These are phyloP conservation scores for Caenorhabditis macrosperma DNA, from an alignment of 2,888 invertebrate genomes.

Conservation along the genomic window DNA sequence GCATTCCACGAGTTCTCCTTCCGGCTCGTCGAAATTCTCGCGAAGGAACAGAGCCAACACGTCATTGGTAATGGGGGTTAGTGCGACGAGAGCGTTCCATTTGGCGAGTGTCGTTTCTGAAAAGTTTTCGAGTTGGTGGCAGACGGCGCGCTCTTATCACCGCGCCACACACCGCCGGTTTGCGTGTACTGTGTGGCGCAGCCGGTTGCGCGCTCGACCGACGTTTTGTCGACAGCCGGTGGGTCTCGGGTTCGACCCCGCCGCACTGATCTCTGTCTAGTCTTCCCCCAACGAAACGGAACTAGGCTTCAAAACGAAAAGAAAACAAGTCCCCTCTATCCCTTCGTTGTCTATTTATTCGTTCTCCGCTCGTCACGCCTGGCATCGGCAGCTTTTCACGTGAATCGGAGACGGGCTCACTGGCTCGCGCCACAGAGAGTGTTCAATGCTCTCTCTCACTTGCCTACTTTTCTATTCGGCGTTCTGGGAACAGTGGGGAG, in stretches of 20 bases:
- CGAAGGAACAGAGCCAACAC: slow-evolving; percentile 66
- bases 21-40: slow-evolving; percentile 76
- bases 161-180: no score
- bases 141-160: no score
- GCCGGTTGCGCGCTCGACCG: no score
- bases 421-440: slow-evolving; percentile 2
- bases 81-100: slow-evolving; percentile 64
- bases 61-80: slow-evolving; percentile 57
- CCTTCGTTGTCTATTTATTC: not conserved
- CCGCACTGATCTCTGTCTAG: slow-evolving; percentile 12
- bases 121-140: no score
- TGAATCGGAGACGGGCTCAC: slow-evolving; percentile 15
- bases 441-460: slow-evolving; percentile 45
- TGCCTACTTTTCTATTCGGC: no score
- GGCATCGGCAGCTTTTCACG: slow-evolving; percentile 31
- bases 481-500: no score
- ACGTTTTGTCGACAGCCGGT: not conserved
- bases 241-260: not conserved
- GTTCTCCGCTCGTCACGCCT: slow-evolving; percentile 38
- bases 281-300: no score
- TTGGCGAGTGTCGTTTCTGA: slow-evolving; percentile 66
- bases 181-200: no score
- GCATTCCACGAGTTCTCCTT: slow-evolving; percentile 74
- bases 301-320: slow-evolving; percentile 16
- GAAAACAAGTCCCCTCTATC: slow-evolving; percentile 18